Percentiles rank a stretch among this genome's conserved stretches.
Conservation (phyloP, 2,888 invertebrate genomes). For the Aleiodes alternator region DNA sequence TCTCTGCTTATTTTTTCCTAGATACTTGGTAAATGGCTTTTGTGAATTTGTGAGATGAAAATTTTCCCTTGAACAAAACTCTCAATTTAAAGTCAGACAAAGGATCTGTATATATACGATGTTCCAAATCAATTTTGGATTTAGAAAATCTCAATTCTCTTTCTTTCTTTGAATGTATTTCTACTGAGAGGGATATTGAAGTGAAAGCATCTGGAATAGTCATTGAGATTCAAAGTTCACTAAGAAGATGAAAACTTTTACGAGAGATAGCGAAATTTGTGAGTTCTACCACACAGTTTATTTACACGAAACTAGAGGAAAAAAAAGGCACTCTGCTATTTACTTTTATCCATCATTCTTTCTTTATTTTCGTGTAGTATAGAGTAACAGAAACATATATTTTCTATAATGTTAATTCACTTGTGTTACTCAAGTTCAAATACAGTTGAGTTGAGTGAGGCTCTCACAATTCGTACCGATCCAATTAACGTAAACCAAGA, state of each 20-base stretch:
- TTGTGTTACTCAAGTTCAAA: background rate
- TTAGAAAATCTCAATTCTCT: background rate
- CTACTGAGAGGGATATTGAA: background rate
- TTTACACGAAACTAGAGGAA: constrained; percentile 12
- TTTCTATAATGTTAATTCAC: constrained; percentile 18
- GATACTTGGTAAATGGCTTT: too few species aligned
- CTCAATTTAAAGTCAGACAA: too few species aligned
- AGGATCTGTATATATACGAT: background rate
- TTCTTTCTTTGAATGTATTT: background rate
- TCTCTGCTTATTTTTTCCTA: too few species aligned
- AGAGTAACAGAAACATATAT: constrained; percentile 19
- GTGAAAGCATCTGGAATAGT: constrained; percentile 25
- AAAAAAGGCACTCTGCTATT: constrained; percentile 27
- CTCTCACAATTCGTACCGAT: constrained; percentile 67
- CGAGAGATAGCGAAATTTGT: constrained; percentile 19
- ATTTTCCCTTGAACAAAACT: too few species aligned
- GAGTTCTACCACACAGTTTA: constrained; percentile 21
- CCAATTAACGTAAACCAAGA: constrained; percentile 66
- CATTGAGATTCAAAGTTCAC: constrained; percentile 21
- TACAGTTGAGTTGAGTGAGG: constrained; percentile 54
- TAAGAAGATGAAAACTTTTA: constrained; percentile 29
- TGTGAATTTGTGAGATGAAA: too few species aligned
- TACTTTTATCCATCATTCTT: constrained; percentile 11
- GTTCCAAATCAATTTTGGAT: constrained; percentile 25
- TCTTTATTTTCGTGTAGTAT: background rate